phyloP scores from a whole-genome alignment of 2,113 vertebrate genomes.

The Albula goreensis region DNA sequence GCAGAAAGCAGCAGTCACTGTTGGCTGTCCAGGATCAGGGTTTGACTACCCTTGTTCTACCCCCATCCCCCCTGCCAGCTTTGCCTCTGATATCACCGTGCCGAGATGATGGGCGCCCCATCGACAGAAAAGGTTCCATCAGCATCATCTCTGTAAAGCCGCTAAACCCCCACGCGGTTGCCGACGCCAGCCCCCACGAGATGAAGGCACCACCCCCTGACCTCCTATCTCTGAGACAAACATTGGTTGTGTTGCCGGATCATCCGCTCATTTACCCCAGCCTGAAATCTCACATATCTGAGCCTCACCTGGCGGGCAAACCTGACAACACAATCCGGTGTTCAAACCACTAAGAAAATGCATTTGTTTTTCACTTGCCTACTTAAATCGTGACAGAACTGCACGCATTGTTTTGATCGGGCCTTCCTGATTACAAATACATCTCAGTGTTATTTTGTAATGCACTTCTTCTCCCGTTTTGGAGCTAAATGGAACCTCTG shows the following conservation, averaged over 20 bases:
- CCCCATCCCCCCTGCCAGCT: no score
- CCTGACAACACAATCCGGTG: no score
- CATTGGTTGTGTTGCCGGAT: not conserved
- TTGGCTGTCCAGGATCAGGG: no score
- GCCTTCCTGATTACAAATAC: not conserved
- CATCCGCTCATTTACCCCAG: no score
- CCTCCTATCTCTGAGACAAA: not conserved
- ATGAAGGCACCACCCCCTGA: not conserved
- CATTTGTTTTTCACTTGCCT: not conserved
- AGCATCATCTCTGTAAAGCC: no score
- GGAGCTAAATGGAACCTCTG: not conserved
- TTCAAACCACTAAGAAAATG: not conserved
- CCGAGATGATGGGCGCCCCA: no score
- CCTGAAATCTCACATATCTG: no score
- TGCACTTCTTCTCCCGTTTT: not conserved
- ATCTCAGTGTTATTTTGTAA: not conserved
- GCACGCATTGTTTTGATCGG: not conserved
- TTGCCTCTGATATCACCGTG: no score
- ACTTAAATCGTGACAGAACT: not conserved
- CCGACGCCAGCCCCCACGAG: not conserved
- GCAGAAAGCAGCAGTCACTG: no score
- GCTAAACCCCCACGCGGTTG: not conserved
- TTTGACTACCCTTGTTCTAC: no score
- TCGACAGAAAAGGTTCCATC: no score
- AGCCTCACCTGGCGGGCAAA: no score